Base-by-base conservation (phyloP, 2,797 vertebrate genomes). In the Hypotaenidia philippensis region DNA sequence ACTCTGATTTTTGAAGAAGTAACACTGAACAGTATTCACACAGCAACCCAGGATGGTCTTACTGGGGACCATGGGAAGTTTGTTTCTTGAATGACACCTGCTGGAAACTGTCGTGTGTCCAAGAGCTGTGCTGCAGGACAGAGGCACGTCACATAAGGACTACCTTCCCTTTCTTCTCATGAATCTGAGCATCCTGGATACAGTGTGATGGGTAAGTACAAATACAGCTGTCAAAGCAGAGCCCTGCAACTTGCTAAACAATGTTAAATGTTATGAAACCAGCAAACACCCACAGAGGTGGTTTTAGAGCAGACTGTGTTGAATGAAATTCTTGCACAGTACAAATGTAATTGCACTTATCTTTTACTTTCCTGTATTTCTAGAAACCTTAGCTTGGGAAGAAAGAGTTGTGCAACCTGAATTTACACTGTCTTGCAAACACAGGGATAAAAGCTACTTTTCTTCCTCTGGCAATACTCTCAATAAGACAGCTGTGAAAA, bases 31-130 rank as follows among this genome's bases (percentile, higher is more conserved):
- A 47, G 45, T 47, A 22, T 68, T 22, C 32, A 63, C 44, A 26
- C 40, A 50, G 1, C 65, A 82, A 76, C 27, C 32, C 4, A 3
- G 13, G 34, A 40, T 8, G 81, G 36, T 50, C 40, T 71, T 40
- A 20, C 0, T 60, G n/a, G 64, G 36, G 19, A 50, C n/a, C n/a
- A 13, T 4, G 17, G 44, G 57, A 92, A 78, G 36, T 88, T 92
- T 83, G 50, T 83, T 90, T 96, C 41, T 86, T 17, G 72, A 91
- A 91, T 86, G 79, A 61, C 57, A 89, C 49, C 85, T 88, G 72
- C 91, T 90, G 89, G 93, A 71, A 94, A 45, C 32, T 71, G 56
- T 50, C 6, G 53, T 31, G 25, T 65, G 66, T 61, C 50, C 4
- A 8, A n/a, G 49, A 52, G 21, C 78, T 45, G 52, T 68, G 75